Base-by-base conservation (phyloP, 2,888 invertebrate genomes). In the Cyrtodaria siliqua region DNA sequence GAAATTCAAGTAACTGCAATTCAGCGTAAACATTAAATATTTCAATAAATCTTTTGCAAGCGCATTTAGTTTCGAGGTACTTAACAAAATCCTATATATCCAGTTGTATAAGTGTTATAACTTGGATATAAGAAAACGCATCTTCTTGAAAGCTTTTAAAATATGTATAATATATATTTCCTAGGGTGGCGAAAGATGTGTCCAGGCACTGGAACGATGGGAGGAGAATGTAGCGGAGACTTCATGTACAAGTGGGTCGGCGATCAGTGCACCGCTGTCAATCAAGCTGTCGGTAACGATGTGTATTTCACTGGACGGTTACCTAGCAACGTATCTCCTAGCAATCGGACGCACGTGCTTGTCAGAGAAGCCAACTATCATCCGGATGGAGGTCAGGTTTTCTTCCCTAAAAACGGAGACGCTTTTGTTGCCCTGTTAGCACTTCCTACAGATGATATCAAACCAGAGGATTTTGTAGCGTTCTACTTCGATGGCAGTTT, bases 401-500 rank as follows among this genome's bases (percentile, higher is more conserved):
- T 86, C 70, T 86, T 72, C 40, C 86, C 86, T 6, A 42, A 50
- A 26, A 67, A 78, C 33, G 66, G 67, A 9, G 75, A 69, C n/a
- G 67, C 83, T 0, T 83, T 80, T 44, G 68, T 83, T 1, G 83
- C 80, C 2, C 38, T 83, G 6, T 57, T 84, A 23, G 85, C 85
- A 6, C 63, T 82, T 2, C 83, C 83, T 8, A 77, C 77, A 1
- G 85, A 85, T 55, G 82, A 85, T 33, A 64, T 85, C 23, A 80
- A 79, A 49, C 69, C 69, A 24, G 60, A 82, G 14, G 63, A 84
- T 50, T 85, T 85, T 66, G 62, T 64, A 9, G 84, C 86, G 0
- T 86, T 86, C 68, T 86, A 84, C 64, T 86, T 81, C 49, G 85
- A 86, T 47, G 86, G 86, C 23, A 81, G 72, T 24, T 85, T 83